These are phyloP conservation scores for Caloenas nicobarica DNA, from an alignment of 2,113 vertebrate genomes.

Conservation along the genomic window DNA sequence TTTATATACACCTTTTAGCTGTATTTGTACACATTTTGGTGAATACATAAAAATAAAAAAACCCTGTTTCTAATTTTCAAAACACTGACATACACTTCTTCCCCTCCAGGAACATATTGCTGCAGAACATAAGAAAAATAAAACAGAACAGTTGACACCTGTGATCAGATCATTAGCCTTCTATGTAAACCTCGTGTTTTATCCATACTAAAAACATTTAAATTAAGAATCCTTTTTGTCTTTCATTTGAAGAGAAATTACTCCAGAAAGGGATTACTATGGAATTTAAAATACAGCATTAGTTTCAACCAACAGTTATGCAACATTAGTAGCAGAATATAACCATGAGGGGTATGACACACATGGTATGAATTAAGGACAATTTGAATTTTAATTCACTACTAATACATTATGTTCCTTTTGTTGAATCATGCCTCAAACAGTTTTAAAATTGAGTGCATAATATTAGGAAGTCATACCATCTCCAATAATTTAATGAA, in stretches of 20 bases:
- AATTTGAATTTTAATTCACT: conserved; percentile 43
- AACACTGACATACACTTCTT: background rate
- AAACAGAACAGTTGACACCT: background rate
- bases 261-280: background rate
- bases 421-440: conserved; percentile 11
- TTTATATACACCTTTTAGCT: background rate
- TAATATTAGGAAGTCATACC: conserved; percentile 8
- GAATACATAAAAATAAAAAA: background rate
- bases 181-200: background rate
- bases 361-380: conserved; percentile 5
- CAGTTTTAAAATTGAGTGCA: conserved; percentile 36
- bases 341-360: conserved; percentile 12
- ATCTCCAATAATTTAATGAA: conserved; percentile 20
- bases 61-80: background rate
- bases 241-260: conserved; percentile 8
- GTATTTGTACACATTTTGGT: background rate
- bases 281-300: conserved; percentile 9
- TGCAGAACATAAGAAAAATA: background rate
- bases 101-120: background rate
- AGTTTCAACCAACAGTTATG: background rate
- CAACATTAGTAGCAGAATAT: conserved; percentile 16
- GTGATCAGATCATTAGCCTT: background rate
- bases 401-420: conserved; percentile 21
- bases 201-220: background rate
- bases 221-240: background rate